Conservation (phyloP, 2,113 vertebrate species). For the Limanda limanda region DNA sequence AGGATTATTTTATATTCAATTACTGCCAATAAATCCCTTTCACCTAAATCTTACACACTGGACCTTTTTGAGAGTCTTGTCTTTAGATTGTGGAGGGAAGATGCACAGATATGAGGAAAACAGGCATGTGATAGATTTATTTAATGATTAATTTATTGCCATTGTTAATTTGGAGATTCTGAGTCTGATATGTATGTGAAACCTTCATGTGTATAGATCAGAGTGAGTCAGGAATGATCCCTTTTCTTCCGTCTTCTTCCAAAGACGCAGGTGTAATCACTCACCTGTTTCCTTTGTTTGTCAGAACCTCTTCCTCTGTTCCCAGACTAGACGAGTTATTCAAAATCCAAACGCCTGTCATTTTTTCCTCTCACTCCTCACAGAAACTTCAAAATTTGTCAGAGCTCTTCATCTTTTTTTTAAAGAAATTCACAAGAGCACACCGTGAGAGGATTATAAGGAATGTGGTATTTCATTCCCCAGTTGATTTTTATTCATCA, state of each 20-base stretch:
- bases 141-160: background rate
- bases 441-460: constrained; percentile 1
- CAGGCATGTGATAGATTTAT: background rate
- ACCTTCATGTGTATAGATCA: constrained; percentile 58
- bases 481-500: constrained; percentile 26
- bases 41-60: no score
- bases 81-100: no score
- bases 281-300: constrained; percentile 41
- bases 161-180: constrained; percentile 21
- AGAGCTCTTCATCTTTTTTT: background rate
- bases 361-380: constrained; percentile 14
- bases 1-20: no score
- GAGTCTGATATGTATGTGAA: constrained; percentile 27
- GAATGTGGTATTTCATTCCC: constrained; percentile 15
- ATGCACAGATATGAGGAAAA: no score
- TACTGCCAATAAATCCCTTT: no score
- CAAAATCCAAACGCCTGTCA: constrained; percentile 34
- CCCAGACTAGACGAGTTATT: constrained; percentile 49
- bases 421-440: constrained; percentile 17
- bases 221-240: constrained; percentile 60
- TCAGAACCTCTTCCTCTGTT: constrained; percentile 45
- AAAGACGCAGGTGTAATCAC: constrained; percentile 23
- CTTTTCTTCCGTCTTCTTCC: constrained; percentile 18
- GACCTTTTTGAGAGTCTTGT: no score
- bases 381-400: constrained; percentile 6